Conservation (phyloP, 2,888 invertebrate genomes). For the Ochlodes sylvanus region DNA sequence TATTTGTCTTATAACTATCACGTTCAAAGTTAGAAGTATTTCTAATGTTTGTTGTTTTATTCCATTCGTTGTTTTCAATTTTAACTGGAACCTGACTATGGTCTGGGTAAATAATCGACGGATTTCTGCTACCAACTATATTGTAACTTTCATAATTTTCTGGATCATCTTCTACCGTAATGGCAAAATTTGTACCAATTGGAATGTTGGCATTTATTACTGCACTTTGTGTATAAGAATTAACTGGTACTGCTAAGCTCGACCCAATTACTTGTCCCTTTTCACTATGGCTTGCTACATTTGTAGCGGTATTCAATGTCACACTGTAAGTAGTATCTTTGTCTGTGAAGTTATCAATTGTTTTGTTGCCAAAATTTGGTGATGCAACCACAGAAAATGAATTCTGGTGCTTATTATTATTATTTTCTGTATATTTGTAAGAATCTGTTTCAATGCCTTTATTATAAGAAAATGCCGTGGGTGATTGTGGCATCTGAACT, state of each 20-base stretch:
- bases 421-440: background rate
- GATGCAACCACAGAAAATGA: constrained; percentile 54
- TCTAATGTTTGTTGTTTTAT: constrained; percentile 52
- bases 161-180: constrained; percentile 75
- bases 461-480: constrained; percentile 50
- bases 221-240: constrained; percentile 57
- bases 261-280: constrained; percentile 67
- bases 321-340: constrained; percentile 69
- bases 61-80: constrained; percentile 72
- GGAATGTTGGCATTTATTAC: constrained; percentile 77
- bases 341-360: constrained; percentile 53
- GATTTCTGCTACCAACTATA: constrained; percentile 58
- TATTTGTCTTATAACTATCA: background rate
- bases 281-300: constrained; percentile 64
- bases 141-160: constrained; percentile 62
- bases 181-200: constrained; percentile 80
- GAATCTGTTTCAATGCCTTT: constrained; percentile 4
- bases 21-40: constrained; percentile 18
- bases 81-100: constrained; percentile 53
- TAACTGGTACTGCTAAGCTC: constrained; percentile 68
- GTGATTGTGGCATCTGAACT: constrained; percentile 66
- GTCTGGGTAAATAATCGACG: constrained; percentile 55
- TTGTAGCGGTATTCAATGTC: constrained; percentile 72
- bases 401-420: constrained; percentile 43
- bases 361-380: constrained; percentile 59